Base-by-base conservation (phyloP, 2,797 vertebrate genomes). In the Coccyzus lansbergi region DNA sequence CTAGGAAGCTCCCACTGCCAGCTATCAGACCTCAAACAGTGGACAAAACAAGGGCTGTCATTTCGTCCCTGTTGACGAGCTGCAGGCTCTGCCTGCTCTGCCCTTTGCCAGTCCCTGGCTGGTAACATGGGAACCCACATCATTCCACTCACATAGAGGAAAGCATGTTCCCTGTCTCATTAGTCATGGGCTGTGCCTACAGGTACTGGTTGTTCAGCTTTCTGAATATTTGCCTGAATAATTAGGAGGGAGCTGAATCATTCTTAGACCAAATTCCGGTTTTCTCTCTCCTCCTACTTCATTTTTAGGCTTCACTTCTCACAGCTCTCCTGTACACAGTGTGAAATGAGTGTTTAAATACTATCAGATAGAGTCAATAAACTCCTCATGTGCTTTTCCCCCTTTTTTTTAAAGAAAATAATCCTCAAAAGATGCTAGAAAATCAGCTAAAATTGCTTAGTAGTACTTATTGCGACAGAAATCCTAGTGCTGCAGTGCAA, bases 241-340 rank as follows among this genome's bases (percentile, higher is more conserved):
- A 94, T 70, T 90, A 95, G 55, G 81, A 93, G 90, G 55, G 18
- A 97, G 92, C 90, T 96, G 96, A 97, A 96, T 97, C 93, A 97
- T 95, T 97, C 94, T 93, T 56, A 70, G 72, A 96, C 60, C 56
- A 93, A 95, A 96, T 94, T 92, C 85, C 3, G 0, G 31, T 80
- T 81, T 96, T 79, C 60, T 80, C 31, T 95, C 92, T 71, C 81
- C 85, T 96, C 55, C 75, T 81, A 53, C 51, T 90, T 88, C 71
- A 36, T 77, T 82, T 87, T 85, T 68, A 94, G 83, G 40, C 34
- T 83, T 90, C 48, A 28, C 62, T 58, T 93, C 68, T 87, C 86
- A 72, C 63, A 86, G 68, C 17, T 83, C 34, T 75, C 60, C 71
- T 53, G 22, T 56, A 82, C n/a, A 9, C 72, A 81, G 34, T 21